These are phyloP conservation scores for Acropora tenuis DNA, from an alignment of 64 coral and sea anemone genomes.

Conservation along the genomic window DNA sequence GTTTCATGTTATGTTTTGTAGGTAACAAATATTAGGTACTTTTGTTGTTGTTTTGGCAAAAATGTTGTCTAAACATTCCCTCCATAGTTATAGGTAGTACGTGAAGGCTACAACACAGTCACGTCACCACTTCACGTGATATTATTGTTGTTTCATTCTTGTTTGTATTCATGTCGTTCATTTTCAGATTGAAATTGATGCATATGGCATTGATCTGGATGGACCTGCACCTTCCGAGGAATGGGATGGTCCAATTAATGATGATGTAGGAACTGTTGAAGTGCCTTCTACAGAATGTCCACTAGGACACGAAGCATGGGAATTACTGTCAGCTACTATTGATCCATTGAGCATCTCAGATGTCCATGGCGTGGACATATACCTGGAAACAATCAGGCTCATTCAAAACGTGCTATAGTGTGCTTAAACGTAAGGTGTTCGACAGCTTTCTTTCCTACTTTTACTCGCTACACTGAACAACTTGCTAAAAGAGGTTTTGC, in stretches of 20 bases:
- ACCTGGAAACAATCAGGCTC: constrained; percentile 24
- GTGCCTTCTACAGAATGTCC: constrained; percentile 48
- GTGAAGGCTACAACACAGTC: constrained; percentile 17
- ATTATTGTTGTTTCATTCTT: neutral
- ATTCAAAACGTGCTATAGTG: constrained; percentile 28
- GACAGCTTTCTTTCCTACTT: neutral
- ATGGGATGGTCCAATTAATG: constrained; percentile 16
- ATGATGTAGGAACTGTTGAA: constrained; percentile 16
- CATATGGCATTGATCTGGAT: constrained; percentile 23
- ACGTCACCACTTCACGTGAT: neutral
- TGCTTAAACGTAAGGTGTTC: constrained; percentile 12
- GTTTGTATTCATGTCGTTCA: neutral
- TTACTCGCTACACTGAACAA: constrained; percentile 18
- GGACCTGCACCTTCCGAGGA: constrained; percentile 21
- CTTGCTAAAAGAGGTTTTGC: constrained; percentile 13
- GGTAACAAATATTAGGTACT: constrained; percentile 2
- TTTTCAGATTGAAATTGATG: constrained; percentile 24
- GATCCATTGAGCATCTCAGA: constrained; percentile 15
- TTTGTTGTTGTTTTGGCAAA: constrained; percentile 28
- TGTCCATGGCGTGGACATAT: constrained; percentile 55
- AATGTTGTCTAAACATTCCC: neutral
- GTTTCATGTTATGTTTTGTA: constrained; percentile 5
- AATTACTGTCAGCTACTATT: constrained; percentile 15
- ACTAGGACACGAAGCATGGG: constrained; percentile 25
- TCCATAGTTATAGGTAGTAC: constrained; percentile 20